Evolutionary conservation across 64 coral and sea anemone genomes (phyloP).

Genomic region (Montipora efflorescens): DNA sequence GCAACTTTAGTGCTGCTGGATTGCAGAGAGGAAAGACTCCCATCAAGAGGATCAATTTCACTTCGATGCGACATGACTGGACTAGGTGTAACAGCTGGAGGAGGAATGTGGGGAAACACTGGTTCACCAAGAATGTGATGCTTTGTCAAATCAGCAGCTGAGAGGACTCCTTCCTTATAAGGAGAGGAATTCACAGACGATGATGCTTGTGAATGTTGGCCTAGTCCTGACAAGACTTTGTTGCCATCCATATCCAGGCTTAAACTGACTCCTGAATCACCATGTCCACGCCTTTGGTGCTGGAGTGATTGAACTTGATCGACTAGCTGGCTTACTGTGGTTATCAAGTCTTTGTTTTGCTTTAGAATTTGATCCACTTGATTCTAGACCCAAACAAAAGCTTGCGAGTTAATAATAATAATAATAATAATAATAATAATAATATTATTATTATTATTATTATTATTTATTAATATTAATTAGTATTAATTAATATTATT

Average conservation of each 20-base stretch:
- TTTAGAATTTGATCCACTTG: constrained; percentile 69
- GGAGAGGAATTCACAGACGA: constrained; percentile 24
- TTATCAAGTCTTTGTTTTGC: constrained; percentile 75
- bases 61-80: constrained; percentile 28
- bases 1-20: constrained; percentile 55
- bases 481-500: too few species aligned
- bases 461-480: too few species aligned
- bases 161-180: background rate
- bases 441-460: too few species aligned
- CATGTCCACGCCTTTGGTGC: constrained; percentile 39
- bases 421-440: background rate
- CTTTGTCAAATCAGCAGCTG: background rate
- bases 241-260: constrained; percentile 47
- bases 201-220: background rate
- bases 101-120: constrained; percentile 36
- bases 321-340: constrained; percentile 63
- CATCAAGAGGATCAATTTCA: constrained; percentile 17
- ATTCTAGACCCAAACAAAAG: constrained; percentile 31
- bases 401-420: background rate
- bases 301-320: constrained; percentile 68
- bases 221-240: constrained; percentile 11
- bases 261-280: constrained; percentile 33
- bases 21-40: constrained; percentile 25
- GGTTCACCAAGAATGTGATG: constrained; percentile 36
- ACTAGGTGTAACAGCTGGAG: constrained; percentile 39